A percentile compares a stretch with the other conserved stretches of the same genome.
Evolutionary conservation across 2,888 invertebrate genomes (phyloP).

Genomic region (Chrysina gloriosa): DNA sequence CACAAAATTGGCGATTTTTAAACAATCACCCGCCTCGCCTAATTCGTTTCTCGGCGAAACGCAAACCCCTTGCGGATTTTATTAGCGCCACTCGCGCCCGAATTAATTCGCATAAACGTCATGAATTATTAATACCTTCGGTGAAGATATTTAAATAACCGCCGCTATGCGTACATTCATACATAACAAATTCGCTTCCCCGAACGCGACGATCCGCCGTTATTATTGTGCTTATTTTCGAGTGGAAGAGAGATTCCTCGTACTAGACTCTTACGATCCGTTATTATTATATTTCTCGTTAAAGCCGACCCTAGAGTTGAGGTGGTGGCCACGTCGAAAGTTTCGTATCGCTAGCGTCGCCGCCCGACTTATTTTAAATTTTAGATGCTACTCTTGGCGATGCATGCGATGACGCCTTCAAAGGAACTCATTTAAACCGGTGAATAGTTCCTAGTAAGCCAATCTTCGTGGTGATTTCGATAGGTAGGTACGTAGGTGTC

Average conservation of each 20-base stretch:
- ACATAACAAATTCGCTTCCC: conserved; percentile 1
- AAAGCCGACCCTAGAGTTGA: conserved; percentile 10
- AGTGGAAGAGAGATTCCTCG: no score
- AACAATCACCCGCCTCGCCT: no score
- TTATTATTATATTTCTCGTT: conserved; percentile 15
- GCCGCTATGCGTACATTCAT: neutral
- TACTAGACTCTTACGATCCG: neutral
- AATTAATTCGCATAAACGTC: neutral
- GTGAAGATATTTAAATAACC: conserved; percentile 23
- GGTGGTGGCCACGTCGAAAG: no score
- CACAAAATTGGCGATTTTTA: no score
- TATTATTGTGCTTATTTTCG: neutral
- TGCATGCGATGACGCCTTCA: conserved; percentile 52
- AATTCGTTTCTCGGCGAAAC: no score
- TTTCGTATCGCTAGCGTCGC: no score
- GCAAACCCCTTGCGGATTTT: neutral
- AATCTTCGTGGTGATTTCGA: conserved; percentile 56
- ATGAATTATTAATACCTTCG: conserved; percentile 30
- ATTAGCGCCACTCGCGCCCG: neutral
- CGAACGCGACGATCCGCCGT: neutral
- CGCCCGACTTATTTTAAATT: conserved; percentile 50
- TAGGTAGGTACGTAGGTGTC: conserved; percentile 58
- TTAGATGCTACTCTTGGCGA: conserved; percentile 53
- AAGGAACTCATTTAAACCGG: conserved; percentile 58
- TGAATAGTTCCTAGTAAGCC: conserved; percentile 58